Conservation (phyloP, 2,113 vertebrate genomes). For the Galbula dea region DNA sequence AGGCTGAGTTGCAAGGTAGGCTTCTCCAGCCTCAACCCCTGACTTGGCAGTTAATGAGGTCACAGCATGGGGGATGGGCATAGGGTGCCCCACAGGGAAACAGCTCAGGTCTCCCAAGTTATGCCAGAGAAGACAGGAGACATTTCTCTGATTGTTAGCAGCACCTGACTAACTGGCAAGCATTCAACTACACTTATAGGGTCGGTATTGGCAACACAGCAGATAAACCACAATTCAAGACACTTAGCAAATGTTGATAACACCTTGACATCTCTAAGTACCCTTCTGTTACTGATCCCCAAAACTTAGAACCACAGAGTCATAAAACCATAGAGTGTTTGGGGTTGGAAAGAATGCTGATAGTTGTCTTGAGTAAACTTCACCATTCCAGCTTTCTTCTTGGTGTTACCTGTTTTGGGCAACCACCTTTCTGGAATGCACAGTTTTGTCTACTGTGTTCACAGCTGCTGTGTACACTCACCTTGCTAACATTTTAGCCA, state of each 20-base stretch:
- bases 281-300: not conserved
- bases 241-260: not conserved
- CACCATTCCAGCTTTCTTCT: not conserved
- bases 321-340: no score
- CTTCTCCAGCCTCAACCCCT: rapidly evolving
- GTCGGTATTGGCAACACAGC: rapidly evolving
- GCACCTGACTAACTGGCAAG: not conserved
- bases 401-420: not conserved
- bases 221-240: not conserved
- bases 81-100: not conserved
- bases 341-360: no score
- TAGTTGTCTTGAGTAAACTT: not conserved
- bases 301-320: not conserved
- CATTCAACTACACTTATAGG: not conserved
- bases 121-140: not conserved
- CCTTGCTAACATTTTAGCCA: not conserved
- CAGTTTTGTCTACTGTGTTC: not conserved
- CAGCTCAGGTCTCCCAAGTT: not conserved
- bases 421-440: not conserved
- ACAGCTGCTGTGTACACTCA: not conserved
- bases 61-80: rapidly evolving
- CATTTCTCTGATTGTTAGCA: not conserved
- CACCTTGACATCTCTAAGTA: not conserved
- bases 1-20: not conserved
- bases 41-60: not conserved